These are phyloP conservation scores for Entelurus aequoreus DNA, from an alignment of 2,113 vertebrate genomes.

Conservation along the genomic window DNA sequence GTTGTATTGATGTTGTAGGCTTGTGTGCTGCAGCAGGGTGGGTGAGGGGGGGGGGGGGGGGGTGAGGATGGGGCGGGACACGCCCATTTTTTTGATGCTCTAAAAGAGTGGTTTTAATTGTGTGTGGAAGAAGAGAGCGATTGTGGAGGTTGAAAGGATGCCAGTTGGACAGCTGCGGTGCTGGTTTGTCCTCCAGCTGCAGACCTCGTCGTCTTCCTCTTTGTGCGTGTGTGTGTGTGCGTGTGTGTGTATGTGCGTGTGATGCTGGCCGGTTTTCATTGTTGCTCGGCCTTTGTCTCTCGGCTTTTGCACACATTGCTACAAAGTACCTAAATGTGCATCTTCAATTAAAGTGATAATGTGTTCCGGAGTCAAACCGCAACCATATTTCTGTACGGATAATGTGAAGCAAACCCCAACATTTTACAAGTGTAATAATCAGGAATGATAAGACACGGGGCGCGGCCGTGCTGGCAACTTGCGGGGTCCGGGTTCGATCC, in stretches of 20 bases:
- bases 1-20: constrained; percentile 28
- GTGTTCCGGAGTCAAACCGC: too few relatives aligned
- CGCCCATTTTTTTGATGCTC: constrained; percentile 54
- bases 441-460: too few relatives aligned
- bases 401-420: too few relatives aligned
- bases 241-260: constrained; percentile 13
- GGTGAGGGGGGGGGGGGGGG: background rate
- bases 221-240: constrained; percentile 4
- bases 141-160: constrained; percentile 36
- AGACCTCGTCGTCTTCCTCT: constrained; percentile 20
- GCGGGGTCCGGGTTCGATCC: too few relatives aligned
- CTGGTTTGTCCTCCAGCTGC: constrained; percentile 47
- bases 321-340: constrained; percentile 10
- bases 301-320: constrained; percentile 15
- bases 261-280: constrained; percentile 50
- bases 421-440: too few relatives aligned
- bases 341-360: too few relatives aligned
- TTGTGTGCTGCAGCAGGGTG: constrained; percentile 39
- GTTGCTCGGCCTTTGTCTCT: constrained; percentile 65
- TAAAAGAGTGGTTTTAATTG: constrained; percentile 21
- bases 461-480: too few relatives aligned
- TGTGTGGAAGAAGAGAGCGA: constrained; percentile 27
- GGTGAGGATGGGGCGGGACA: constrained; percentile 20
- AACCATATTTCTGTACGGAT: too few relatives aligned
- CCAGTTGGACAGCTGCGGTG: constrained; percentile 37